Base-by-base conservation (phyloP, 1,140 invertebrate genomes). In the Aleiodes sp. region DNA sequence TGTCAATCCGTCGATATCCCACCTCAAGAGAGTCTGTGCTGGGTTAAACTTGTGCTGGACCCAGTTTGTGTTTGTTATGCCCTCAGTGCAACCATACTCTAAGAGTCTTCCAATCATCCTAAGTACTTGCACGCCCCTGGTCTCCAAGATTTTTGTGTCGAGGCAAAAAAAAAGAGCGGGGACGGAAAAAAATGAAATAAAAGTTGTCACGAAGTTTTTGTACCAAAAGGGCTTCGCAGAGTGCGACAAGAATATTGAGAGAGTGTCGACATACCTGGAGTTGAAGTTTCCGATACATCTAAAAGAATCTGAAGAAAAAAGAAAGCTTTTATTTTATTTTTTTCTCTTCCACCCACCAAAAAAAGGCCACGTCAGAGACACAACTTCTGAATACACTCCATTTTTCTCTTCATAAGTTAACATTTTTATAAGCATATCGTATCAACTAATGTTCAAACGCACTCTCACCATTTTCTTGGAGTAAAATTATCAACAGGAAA, bases 1-100 rank as follows among this genome's bases (percentile, higher is more conserved):
- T 78, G 78, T 77, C 76, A 70, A 79, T 78, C 75, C 74, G 73
- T 75, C 75, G 79, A 80, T 80, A 80, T 77, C 68, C 57, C 67
- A 41, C 60, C 35, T 16, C 26, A 29, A 41, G 41, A 68, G 16
- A 37, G 9, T 43, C 59, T 56, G 28, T 33, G 21, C 35, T 31
- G 14, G 28, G 57, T 12, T 31, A 19, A 65, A 35, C 19, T 62
- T 62, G 66, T 69, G 31, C 63, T 59, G 9, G 14, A 35, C 68
- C 65, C 74, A 64, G 46, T 52, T 52, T 74, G 75, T 75, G 73
- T 76, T 78, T 78, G 74, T 77, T 77, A 75, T 68, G 65, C 61
- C 60, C 16, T 46, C 12, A 37, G 64, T 60, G 65, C 59, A 24
- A 28, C 63, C 26, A 37, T 65, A 39, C 41, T 12, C 57, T 35